Conservation (phyloP, 2,113 vertebrate species). For the Tragelaphus imberbis region DNA sequence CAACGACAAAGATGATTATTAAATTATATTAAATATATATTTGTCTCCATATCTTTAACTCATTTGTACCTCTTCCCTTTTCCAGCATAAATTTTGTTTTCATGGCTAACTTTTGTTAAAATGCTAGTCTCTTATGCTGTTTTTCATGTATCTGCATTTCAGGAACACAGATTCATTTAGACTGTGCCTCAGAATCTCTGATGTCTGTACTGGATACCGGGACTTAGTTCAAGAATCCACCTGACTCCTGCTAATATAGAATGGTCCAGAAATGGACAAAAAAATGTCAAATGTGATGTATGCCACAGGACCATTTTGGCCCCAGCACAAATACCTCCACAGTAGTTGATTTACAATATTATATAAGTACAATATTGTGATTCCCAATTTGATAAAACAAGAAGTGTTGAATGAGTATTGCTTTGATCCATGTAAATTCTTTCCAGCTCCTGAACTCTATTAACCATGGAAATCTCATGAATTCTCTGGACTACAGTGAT, state of each 20-base stretch:
- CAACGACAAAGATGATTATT: not conserved
- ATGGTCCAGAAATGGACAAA: not conserved
- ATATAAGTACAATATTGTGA: not conserved
- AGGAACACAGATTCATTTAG: not conserved
- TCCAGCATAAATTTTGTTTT: not conserved
- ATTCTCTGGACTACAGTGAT: not conserved
- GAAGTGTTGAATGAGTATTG: not conserved
- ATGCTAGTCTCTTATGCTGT: not conserved
- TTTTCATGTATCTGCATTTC: not conserved
- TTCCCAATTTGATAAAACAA: not conserved
- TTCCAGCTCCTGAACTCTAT: not conserved
- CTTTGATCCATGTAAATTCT: not conserved
- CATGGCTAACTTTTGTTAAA: not conserved
- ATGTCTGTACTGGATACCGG: not conserved
- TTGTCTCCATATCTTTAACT: not conserved
- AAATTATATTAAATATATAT: not conserved
- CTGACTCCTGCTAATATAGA: not conserved
- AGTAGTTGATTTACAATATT: not conserved
- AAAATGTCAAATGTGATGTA: not conserved
- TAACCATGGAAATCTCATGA: not conserved
- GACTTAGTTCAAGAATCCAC: not conserved
- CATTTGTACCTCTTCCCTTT: not conserved
- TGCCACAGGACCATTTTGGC: not conserved
- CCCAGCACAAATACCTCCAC: not conserved
- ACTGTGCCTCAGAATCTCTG: not conserved